A percentile compares a stretch with the other conserved stretches of the same genome.
These are phyloP conservation scores for Chloroceryle amazona DNA, from an alignment of 2,797 vertebrate genomes.

Conservation along the genomic window DNA sequence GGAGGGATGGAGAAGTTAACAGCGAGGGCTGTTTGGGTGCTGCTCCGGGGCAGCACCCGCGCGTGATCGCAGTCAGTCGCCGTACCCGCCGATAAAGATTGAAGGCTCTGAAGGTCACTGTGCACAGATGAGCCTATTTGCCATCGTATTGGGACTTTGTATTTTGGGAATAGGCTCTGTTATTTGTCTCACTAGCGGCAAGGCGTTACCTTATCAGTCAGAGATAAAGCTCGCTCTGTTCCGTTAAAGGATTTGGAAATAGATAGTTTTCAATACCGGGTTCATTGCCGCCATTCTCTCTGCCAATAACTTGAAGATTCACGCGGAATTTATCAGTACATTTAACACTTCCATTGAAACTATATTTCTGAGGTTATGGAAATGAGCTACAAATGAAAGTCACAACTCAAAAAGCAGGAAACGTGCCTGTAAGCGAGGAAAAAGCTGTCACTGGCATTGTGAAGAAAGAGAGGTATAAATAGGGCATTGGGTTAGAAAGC, in stretches of 20 bases:
- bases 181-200: constrained; percentile 27
- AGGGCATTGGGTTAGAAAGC: constrained; percentile 95
- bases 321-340: constrained; percentile 35
- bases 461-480: constrained; percentile 92
- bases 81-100: background rate
- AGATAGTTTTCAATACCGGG: constrained; percentile 28
- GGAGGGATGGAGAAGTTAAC: background rate
- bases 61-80: accelerated
- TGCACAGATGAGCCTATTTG: background rate
- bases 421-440: constrained; percentile 85
- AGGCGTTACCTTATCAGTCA: background rate
- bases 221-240: constrained; percentile 13
- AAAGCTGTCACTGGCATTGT: constrained; percentile 93
- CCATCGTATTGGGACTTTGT: background rate
- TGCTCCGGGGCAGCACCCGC: background rate
- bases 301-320: constrained; percentile 28
- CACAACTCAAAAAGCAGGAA: constrained; percentile 77
- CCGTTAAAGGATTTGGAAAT: background rate
- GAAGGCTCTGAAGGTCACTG: constrained; percentile 9
- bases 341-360: constrained; percentile 63
- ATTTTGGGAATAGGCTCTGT: constrained; percentile 39
- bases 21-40: background rate
- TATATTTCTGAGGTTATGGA: constrained; percentile 58
- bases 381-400: constrained; percentile 72
- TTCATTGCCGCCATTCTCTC: constrained; percentile 12